phyloP scores from a whole-genome alignment of 2,888 invertebrate species.

The Aspidapion aeneum region DNA sequence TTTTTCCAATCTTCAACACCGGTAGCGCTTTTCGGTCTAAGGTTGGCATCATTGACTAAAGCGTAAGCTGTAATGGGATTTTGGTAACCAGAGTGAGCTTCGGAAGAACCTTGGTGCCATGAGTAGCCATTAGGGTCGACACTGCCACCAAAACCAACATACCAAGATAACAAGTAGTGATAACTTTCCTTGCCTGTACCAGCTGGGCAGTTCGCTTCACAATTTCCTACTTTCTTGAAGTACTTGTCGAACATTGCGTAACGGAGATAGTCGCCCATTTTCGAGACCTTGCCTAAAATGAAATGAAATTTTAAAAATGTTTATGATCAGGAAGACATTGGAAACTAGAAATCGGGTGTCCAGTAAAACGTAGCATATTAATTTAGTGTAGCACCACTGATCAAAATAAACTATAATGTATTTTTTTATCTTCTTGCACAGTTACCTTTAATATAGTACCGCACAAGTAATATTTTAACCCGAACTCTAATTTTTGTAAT shows the following conservation, averaged over 20 bases:
- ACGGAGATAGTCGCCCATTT: slow-evolving; percentile 29
- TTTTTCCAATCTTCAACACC: slow-evolving; percentile 28
- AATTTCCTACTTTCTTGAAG: slow-evolving; percentile 28
- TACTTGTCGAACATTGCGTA: slow-evolving; percentile 32
- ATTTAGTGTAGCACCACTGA: no score
- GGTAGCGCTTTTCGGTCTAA: slow-evolving; percentile 29
- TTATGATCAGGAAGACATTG: no score
- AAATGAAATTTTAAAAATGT: no score
- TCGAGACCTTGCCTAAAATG: slow-evolving; percentile 22
- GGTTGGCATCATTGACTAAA: slow-evolving; percentile 23
- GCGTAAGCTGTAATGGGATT: slow-evolving; percentile 31
- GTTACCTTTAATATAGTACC: no score
- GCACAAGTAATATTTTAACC: no score
- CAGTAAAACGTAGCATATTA: no score
- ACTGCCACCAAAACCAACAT: slow-evolving; percentile 30
- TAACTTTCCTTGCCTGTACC: slow-evolving; percentile 30
- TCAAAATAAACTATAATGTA: no score
- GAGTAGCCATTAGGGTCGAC: slow-evolving; percentile 26
- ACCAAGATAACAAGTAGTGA: slow-evolving; percentile 32
- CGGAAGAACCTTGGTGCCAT: slow-evolving; percentile 30
- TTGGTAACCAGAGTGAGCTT: slow-evolving; percentile 32
- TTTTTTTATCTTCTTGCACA: no score
- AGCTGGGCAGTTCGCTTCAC: slow-evolving; percentile 22
- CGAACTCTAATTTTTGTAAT: no score
- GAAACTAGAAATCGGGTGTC: no score